Percentiles rank a stretch among this genome's conserved stretches.
Evolutionary conservation across 1,140 invertebrate genomes (phyloP).

Genomic region (Solenopsis invicta): DNA sequence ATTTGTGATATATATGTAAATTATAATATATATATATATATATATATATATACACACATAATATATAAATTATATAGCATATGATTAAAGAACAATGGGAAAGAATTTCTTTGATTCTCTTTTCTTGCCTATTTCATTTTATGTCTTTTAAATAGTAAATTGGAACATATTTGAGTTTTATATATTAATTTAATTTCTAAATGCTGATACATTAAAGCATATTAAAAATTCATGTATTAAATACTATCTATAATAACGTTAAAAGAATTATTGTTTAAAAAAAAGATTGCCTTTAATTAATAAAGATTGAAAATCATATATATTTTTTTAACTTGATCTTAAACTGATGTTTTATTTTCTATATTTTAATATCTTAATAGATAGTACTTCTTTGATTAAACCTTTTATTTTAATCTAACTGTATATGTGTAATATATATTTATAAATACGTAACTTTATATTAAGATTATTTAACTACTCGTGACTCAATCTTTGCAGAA

Average conservation of each 20-base stretch:
- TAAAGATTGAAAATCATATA: neutral
- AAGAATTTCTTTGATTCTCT: constrained; percentile 1
- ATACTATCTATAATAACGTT: neutral
- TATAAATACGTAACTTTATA: neutral
- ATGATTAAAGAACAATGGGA: neutral
- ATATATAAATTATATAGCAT: neutral
- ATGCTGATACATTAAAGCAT: neutral
- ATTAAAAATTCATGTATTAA: neutral
- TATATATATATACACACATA: neutral
- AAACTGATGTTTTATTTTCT: neutral
- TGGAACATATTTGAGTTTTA: neutral
- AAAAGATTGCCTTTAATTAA: neutral
- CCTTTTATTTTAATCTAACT: neutral
- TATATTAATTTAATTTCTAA: neutral
- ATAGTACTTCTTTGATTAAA: neutral
- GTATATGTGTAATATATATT: constrained; percentile 2
- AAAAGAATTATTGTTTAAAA: neutral
- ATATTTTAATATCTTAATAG: neutral
- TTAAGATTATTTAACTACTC: constrained; percentile 14
- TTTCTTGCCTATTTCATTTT: neutral
- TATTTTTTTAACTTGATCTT: neutral
- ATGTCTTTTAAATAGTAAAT: neutral
- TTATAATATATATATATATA: no score
- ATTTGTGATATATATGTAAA: neutral
- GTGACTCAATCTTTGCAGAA: constrained; percentile 71